These are phyloP conservation scores for Epinephelus awoara DNA, from an alignment of 2,797 vertebrate species.

Conservation along the genomic window DNA sequence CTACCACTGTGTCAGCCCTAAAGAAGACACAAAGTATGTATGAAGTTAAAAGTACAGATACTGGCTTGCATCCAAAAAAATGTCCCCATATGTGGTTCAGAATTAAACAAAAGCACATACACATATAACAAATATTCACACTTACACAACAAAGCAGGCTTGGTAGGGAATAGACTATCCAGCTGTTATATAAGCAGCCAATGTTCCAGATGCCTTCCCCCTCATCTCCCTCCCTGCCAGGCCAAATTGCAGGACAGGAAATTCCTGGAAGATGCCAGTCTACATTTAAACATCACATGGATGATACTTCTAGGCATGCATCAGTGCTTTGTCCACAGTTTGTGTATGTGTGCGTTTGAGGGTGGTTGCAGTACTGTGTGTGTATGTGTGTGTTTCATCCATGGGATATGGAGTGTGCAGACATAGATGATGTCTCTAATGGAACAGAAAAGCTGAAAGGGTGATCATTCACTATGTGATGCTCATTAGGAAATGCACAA, in stretches of 20 bases:
- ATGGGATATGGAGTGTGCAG: constrained; percentile 12
- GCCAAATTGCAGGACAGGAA: constrained; percentile 33
- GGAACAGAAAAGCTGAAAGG: constrained; percentile 3
- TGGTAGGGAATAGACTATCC: constrained; percentile 17
- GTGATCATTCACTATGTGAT: background rate
- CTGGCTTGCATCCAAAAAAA: background rate
- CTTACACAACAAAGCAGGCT: constrained; percentile 17
- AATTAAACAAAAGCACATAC: background rate
- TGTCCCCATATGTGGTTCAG: background rate
- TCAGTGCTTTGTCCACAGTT: constrained; percentile 4
- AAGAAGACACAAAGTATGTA: background rate
- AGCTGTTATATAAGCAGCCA: constrained; percentile 40
- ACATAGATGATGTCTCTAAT: background rate
- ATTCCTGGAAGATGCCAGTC: constrained; percentile 37
- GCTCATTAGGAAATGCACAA: constrained; percentile 25
- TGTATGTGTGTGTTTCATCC: background rate
- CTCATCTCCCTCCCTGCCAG: constrained; percentile 26
- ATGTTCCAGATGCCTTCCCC: constrained; percentile 34
- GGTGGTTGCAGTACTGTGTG: background rate
- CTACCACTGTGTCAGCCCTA: background rate
- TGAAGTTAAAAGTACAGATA: background rate
- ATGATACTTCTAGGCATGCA: constrained; percentile 19
- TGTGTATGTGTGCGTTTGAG: background rate
- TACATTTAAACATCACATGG: constrained; percentile 28
- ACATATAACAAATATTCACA: constrained; percentile 1